phyloP scores from a whole-genome alignment of 2,797 vertebrate species.

The Crocidura indochinensis region DNA sequence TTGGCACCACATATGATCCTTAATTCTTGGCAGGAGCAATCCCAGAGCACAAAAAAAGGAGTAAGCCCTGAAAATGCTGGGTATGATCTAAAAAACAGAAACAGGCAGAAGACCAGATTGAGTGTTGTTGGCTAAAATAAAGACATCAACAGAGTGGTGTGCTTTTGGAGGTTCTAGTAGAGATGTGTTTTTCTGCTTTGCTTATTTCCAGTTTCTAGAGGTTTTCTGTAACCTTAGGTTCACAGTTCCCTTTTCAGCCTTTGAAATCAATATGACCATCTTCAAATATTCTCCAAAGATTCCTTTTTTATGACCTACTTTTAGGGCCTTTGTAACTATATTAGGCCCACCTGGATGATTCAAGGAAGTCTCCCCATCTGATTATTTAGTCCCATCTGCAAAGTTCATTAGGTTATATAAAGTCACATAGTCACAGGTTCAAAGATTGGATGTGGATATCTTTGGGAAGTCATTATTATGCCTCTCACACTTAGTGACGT shows the following conservation, averaged over 20 bases:
- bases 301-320: neutral
- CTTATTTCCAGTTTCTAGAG: neutral
- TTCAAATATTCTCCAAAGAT: slow-evolving; percentile 4
- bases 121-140: neutral
- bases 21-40: too few species aligned
- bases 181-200: neutral
- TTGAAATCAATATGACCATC: neutral
- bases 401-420: neutral
- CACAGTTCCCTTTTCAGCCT: neutral
- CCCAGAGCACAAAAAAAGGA: too few species aligned
- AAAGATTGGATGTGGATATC: neutral
- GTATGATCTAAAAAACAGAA: too few species aligned
- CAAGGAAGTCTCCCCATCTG: neutral
- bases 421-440: neutral
- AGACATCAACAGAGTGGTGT: neutral
- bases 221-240: neutral
- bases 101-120: neutral
- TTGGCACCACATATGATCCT: too few species aligned
- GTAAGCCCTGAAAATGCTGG: too few species aligned
- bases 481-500: neutral
- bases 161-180: neutral
- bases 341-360: neutral
- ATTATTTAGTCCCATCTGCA: neutral
- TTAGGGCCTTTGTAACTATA: neutral
- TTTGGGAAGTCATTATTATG: slow-evolving; percentile 1